Evolutionary conservation across 2,888 invertebrate species (phyloP).

Genomic region (Neoaliturus tenellus): DNA sequence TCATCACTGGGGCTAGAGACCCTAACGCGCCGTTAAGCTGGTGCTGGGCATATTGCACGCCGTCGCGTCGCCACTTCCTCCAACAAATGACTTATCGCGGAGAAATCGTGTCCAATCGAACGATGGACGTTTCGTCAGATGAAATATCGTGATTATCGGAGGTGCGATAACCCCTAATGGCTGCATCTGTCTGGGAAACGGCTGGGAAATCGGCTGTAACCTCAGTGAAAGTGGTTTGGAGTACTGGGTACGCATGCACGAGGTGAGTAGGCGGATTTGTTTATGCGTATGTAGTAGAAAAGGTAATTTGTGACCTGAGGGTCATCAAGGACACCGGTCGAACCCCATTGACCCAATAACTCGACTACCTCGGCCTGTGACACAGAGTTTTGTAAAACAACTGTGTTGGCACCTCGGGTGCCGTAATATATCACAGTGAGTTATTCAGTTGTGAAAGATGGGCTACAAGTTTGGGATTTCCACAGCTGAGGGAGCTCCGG

Average conservation of each 20-base stretch:
- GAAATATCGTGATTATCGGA: background rate
- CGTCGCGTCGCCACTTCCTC: background rate
- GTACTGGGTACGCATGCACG: background rate
- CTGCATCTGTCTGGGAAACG: background rate
- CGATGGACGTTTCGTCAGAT: background rate
- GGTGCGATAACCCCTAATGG: background rate
- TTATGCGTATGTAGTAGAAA: background rate
- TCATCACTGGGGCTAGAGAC: no score
- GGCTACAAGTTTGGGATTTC: background rate
- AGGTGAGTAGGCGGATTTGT: background rate
- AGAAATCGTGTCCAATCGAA: constrained; percentile 16
- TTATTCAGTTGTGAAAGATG: background rate
- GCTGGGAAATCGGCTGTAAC: background rate
- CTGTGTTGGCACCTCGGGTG: background rate
- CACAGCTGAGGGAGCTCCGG: background rate
- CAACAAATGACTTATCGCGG: background rate
- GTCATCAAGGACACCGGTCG: background rate
- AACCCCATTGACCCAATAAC: background rate
- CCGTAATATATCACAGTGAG: background rate
- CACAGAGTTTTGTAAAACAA: constrained; percentile 22
- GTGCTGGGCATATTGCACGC: background rate
- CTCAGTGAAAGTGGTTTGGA: background rate
- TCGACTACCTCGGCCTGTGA: background rate
- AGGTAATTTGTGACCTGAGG: background rate
- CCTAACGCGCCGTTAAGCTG: background rate